These are phyloP conservation scores for Odocoileus hemionus DNA, from an alignment of 2,113 vertebrate species.

Conservation along the genomic window DNA sequence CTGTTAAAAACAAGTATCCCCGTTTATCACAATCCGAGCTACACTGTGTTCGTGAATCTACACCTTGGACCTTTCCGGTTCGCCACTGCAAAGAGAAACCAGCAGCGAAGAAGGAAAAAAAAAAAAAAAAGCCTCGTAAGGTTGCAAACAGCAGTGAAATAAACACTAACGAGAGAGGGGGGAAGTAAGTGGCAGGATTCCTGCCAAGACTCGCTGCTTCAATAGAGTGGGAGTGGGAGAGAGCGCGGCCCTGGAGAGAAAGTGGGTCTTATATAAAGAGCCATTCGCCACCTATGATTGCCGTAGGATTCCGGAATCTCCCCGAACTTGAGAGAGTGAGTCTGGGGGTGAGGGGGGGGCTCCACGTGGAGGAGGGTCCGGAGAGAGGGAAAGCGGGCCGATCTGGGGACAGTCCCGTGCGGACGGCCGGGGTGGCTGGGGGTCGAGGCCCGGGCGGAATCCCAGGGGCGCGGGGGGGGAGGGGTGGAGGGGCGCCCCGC, in stretches of 20 bases:
- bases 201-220: not conserved
- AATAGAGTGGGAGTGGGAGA: conserved; percentile 29
- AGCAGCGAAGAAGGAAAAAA: not conserved
- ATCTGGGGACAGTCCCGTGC: not conserved
- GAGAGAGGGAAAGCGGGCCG: not conserved
- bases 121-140: not conserved
- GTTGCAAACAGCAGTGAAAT: not conserved
- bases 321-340: not conserved
- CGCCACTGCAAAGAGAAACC: not conserved
- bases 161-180: not conserved
- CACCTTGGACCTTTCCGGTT: conserved; percentile 22
- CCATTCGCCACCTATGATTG: conserved; percentile 34
- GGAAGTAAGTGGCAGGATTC: conserved; percentile 20
- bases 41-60: not conserved
- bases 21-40: not conserved
- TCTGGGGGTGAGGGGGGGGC: not conserved
- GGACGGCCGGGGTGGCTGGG: not conserved
- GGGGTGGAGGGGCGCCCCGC: not conserved
- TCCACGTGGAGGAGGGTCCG: not conserved
- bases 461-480: not conserved
- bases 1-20: not conserved
- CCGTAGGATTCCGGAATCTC: not conserved
- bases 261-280: conserved; percentile 61
- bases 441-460: not conserved
- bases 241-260: conserved; percentile 10